Evolutionary conservation across 2,888 invertebrate genomes (phyloP).

Genomic region (Netelia inedita): DNA sequence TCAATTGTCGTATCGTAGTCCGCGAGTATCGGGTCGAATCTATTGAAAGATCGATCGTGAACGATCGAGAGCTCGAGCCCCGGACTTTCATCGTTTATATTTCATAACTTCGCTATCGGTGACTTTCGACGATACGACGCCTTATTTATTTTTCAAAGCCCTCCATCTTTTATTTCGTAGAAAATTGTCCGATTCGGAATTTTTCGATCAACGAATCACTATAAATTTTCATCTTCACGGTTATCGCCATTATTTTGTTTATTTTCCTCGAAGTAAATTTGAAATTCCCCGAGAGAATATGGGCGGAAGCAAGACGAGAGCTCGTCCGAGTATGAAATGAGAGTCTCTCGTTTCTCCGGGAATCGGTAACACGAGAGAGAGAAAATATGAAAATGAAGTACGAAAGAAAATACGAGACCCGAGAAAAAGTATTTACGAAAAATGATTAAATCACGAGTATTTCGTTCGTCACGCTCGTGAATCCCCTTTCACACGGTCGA

Average conservation of each 20-base stretch:
- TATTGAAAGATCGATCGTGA: constrained; percentile 77
- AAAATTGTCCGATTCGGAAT: too few species aligned
- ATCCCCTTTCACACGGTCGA: constrained; percentile 35
- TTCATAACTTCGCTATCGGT: too few species aligned
- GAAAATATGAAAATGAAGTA: background rate
- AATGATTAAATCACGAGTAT: background rate
- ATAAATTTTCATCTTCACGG: too few species aligned
- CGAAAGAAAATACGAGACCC: background rate
- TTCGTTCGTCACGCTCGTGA: constrained; percentile 49
- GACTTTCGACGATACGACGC: too few species aligned
- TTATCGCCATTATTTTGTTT: too few species aligned
- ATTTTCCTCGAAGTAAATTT: constrained; percentile 11
- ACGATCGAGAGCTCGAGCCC: constrained; percentile 16
- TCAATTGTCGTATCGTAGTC: constrained; percentile 75
- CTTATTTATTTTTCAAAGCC: too few species aligned
- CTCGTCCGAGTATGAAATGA: constrained; percentile 54
- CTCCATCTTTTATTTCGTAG: too few species aligned
- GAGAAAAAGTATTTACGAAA: constrained; percentile 3
- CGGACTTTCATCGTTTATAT: background rate
- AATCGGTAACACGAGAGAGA: background rate
- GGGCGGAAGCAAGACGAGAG: constrained; percentile 25
- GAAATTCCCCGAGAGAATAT: constrained; percentile 10
- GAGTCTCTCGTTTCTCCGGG: background rate
- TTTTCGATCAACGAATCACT: too few species aligned
- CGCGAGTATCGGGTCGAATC: constrained; percentile 76